These are phyloP conservation scores for Emys orbicularis DNA, from an alignment of 2,797 vertebrate species.

Conservation along the genomic window DNA sequence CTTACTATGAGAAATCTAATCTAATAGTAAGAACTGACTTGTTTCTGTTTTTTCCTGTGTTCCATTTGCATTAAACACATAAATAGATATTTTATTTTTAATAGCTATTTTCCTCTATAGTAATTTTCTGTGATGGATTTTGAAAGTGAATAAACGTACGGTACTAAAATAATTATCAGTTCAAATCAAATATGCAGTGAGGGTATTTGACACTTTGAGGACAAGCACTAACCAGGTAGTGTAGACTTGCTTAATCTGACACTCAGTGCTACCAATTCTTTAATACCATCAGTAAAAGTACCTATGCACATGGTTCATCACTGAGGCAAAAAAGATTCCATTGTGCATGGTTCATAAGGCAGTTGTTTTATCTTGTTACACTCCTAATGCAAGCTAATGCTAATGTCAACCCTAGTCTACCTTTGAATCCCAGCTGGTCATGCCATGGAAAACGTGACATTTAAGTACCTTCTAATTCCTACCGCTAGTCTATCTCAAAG, in stretches of 20 bases:
- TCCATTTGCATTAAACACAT: background rate
- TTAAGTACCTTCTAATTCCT: slow-evolving; percentile 62
- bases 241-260: background rate
- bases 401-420: slow-evolving; percentile 33
- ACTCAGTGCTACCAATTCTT: background rate
- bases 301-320: background rate
- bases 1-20: background rate
- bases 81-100: background rate
- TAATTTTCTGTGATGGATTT: background rate
- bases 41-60: background rate
- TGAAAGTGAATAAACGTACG: background rate
- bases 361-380: slow-evolving; percentile 49
- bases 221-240: background rate
- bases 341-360: background rate
- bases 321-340: background rate
- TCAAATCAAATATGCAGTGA: background rate
- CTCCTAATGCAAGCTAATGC: slow-evolving; percentile 61
- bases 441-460: slow-evolving; percentile 66
- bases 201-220: background rate
- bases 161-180: background rate
- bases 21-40: background rate
- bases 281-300: background rate
- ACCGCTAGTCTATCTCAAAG: slow-evolving; percentile 49
- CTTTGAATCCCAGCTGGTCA: slow-evolving; percentile 58
- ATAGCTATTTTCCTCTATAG: background rate